A percentile compares a stretch with the other conserved stretches of the same genome.
Conservation (phyloP, 1,140 invertebrate genomes). For the Babylonia areolata region DNA sequence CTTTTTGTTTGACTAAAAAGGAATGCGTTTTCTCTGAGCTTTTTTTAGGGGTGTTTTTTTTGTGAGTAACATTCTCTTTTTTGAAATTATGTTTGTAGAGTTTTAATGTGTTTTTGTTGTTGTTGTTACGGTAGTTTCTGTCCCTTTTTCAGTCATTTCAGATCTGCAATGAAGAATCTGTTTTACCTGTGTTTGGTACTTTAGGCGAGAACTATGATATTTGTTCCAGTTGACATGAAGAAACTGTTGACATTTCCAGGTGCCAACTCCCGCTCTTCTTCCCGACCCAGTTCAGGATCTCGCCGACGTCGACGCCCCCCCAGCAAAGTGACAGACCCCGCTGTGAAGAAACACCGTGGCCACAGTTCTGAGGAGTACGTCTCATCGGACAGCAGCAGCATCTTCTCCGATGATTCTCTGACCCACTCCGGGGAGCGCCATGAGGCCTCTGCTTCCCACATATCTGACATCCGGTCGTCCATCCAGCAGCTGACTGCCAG, state of each 20-base stretch:
- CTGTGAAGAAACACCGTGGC: slow-evolving; percentile 46
- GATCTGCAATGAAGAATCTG: too few relatives aligned
- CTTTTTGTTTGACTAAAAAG: too few relatives aligned
- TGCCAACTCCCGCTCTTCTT: slow-evolving; percentile 56
- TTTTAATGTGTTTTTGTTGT: too few relatives aligned
- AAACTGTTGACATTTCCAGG: slow-evolving; percentile 52
- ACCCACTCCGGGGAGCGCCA: slow-evolving; percentile 26
- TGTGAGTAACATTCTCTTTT: too few relatives aligned
- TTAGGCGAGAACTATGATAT: too few relatives aligned
- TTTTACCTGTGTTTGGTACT: too few relatives aligned
- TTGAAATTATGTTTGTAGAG: too few relatives aligned
- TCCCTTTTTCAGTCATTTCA: too few relatives aligned
- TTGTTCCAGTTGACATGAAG: too few relatives aligned
- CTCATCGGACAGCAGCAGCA: slow-evolving; percentile 67
- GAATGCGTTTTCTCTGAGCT: too few relatives aligned
- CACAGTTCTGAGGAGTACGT: slow-evolving; percentile 69
- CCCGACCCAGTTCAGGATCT: slow-evolving; percentile 66
- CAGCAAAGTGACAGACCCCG: slow-evolving; percentile 42
- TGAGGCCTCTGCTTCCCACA: slow-evolving; percentile 25
- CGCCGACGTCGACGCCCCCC: slow-evolving; percentile 53
- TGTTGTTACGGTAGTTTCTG: too few relatives aligned
- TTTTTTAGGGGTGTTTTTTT: too few relatives aligned
- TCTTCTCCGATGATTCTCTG: slow-evolving; percentile 66
- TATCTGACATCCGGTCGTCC: slow-evolving; percentile 30
- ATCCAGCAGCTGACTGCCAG: slow-evolving; percentile 39